Base-by-base conservation (phyloP, 2,888 invertebrate species). In the Rambutsinella grinnellia region DNA sequence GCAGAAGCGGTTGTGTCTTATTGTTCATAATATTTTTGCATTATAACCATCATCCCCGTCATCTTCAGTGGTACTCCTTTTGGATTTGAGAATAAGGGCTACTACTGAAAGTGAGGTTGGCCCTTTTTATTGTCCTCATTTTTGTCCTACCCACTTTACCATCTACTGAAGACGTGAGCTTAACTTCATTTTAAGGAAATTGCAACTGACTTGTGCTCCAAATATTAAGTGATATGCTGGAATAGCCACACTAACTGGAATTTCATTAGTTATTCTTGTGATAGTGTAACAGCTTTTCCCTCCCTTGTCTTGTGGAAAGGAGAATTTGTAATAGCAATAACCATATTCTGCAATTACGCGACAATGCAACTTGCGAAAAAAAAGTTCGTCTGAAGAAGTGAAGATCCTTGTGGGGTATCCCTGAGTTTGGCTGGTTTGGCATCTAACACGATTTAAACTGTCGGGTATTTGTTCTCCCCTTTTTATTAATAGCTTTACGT, bases 401-500 rank as follows among this genome's bases (percentile, higher is more conserved):
- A 36, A 13, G 13, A 13, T 13, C 36, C 36, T 36, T 36, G 36
- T 36, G 36, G 36, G 36, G 6, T 5, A 5, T 13, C 36, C 5
- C 13, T 36, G 6, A 36, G 6, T 49, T 19, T 53, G 53, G 13
- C 21, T 53, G 19, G 53, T 21, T 19, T 17, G 23, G 53, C 53
- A 10, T 28, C 49, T 49, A 13, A 17, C 17, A 24, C 54, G 44
- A 65, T 65, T 65, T 54, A 65, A n/a, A 19, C 51, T 56, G 65
- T 65, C 54, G 24, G 53, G 23, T 49, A 63, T 63, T 63, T 65
- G 65, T 65, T 65, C n/a, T 65, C 65, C 17, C 53, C 28, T 24
- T 65, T 65, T 62, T 65, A 62, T 71, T 58, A 71, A 71, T 71
- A 49, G 71, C 44, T 65, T 51, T 46, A 71, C 71, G 47, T 56